These are phyloP conservation scores for Chionodraco myersi DNA, from an alignment of 2,113 vertebrate species.

Conservation along the genomic window DNA sequence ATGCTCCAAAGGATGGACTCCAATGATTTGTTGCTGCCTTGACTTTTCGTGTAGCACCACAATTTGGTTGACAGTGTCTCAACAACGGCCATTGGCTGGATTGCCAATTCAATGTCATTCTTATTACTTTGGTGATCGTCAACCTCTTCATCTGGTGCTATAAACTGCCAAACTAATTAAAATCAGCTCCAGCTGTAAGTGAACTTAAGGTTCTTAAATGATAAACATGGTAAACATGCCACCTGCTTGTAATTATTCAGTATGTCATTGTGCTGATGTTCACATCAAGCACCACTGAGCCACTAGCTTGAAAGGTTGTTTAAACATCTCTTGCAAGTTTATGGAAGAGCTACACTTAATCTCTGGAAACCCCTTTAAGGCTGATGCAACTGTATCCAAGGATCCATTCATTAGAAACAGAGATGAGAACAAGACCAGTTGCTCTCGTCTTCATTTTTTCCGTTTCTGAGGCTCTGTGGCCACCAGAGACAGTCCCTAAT, in stretches of 20 bases:
- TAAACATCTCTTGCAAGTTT: not conserved
- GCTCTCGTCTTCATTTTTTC: not conserved
- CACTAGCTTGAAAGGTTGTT: not conserved
- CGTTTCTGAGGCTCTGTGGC: constrained; percentile 2
- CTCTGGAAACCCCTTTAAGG: not conserved
- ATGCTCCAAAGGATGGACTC: not conserved
- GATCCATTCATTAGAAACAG: not conserved
- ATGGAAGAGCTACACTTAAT: not conserved
- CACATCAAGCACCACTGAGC: not conserved
- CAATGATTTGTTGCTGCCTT: not conserved
- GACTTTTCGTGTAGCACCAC: not conserved
- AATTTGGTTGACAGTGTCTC: not conserved
- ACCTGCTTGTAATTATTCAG: not conserved
- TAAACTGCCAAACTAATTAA: not conserved
- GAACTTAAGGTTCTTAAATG: not conserved
- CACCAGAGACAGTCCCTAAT: not conserved
- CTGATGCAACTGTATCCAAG: not conserved
- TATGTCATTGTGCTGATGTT: not conserved
- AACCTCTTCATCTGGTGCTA: no score
- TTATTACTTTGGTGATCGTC: no score
- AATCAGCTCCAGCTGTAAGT: not conserved
- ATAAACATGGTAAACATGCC: not conserved
- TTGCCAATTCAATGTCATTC: not conserved
- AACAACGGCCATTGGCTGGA: not conserved
- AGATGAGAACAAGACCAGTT: not conserved